Percentiles rank a stretch among this genome's conserved stretches.
These are phyloP conservation scores for Morus bassanus DNA, from an alignment of 2,797 vertebrate genomes.

Conservation along the genomic window DNA sequence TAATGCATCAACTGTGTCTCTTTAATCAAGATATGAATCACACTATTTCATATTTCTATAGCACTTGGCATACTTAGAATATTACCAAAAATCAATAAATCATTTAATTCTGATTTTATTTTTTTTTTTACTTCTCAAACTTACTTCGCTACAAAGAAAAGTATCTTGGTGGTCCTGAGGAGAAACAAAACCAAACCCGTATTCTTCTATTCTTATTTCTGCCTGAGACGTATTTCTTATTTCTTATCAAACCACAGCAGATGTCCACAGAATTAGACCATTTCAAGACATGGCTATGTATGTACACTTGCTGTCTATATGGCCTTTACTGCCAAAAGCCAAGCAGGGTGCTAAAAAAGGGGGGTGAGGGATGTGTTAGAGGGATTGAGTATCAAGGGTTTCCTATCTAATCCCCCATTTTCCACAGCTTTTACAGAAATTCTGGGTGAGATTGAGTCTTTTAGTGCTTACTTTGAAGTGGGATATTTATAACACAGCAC, in stretches of 20 bases:
- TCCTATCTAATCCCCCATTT: not conserved
- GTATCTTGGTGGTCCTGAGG: not conserved
- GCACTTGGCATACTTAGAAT: not conserved
- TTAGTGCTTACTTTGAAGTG: not conserved
- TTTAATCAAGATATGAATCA: not conserved
- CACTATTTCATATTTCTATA: not conserved
- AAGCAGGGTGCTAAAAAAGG: not conserved
- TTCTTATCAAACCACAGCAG: not conserved
- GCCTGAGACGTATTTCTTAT: not conserved
- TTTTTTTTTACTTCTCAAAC: not conserved
- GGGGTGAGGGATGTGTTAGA: not conserved
- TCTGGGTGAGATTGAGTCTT: not conserved
- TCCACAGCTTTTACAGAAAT: not conserved
- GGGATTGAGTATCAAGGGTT: not conserved
- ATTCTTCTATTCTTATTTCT: not conserved
- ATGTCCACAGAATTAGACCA: not conserved
- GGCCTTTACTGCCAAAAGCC: not conserved
- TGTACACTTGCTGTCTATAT: not conserved
- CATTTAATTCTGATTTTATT: not conserved
- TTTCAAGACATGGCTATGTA: not conserved
- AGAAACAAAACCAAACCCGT: not conserved
- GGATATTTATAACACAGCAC: not conserved
- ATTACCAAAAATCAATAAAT: not conserved
- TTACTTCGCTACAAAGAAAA: not conserved
- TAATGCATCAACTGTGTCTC: not conserved